Evolutionary conservation across 2,797 vertebrate species (phyloP), one percentile per base, ranked within the genome.

Genomic region (Xiphophorus birchmanni): DNA sequence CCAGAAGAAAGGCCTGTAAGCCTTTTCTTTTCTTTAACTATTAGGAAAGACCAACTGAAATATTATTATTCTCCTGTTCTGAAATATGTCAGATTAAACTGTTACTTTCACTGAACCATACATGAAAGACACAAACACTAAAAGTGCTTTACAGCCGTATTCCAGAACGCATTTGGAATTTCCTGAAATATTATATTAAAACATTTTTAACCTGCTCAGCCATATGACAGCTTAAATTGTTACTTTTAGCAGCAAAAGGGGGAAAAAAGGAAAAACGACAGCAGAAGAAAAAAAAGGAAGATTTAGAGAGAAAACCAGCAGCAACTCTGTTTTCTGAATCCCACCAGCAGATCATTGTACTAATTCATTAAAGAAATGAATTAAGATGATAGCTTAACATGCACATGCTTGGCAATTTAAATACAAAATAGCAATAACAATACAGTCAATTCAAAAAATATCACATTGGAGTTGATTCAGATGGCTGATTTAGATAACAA

Each of bases 51-150:
- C 80, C 88, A 78, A 86, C 83, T 88, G 90, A 91, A 94, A 92
- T 92, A 92, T 92, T 93, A 93, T 93, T 93, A 92, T 93, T 89
- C 88, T 74, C 79, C 88, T 90, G 88, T 90, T 90, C 80, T 40
- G 90, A 91, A 91, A 94, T 92, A 91, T 94, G 93, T 92, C 93
- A 94, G 92, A 91, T 88, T 90, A 89, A 93, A 92, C 88, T 45
- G 83, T 90, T 91, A 88, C 90, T 86, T 93, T 89, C 18, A 83
- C 88, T 89, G 88, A 91, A 89, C 82, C 52, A 23, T 81, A 77
- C 88, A 93, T 88, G 88, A 92, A 92, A 91, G 89, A 72, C 85
- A 85, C 88, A 90, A 92, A 92, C 85, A 87, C 87, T 75, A 69
- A n/a, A 71, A 80, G 86, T 89, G 87, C 89, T 92, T 87, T 83